phyloP scores from a whole-genome alignment of 2,888 invertebrate species.

The Cryptus armator region DNA sequence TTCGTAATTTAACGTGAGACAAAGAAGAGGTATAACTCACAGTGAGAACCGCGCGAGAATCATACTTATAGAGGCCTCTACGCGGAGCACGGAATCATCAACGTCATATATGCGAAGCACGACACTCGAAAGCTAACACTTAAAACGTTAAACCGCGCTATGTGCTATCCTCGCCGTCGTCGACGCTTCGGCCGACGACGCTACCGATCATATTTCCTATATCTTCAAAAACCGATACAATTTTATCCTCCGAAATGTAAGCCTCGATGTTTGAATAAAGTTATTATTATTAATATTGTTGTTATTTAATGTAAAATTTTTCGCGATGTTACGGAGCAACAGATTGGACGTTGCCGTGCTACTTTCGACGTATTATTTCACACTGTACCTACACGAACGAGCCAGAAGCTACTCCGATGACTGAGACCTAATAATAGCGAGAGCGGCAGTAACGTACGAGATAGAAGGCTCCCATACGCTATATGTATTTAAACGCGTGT shows the following conservation, averaged over 20 bases:
- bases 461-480: constrained; percentile 21
- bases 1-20: neutral
- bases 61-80: constrained; percentile 76
- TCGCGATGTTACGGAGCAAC: neutral
- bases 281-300: neutral
- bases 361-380: constrained; percentile 67
- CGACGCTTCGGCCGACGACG: constrained; percentile 19
- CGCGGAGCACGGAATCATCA: constrained; percentile 43
- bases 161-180: constrained; percentile 21
- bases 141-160: constrained; percentile 25
- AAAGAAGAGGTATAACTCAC: constrained; percentile 75
- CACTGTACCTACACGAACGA: constrained; percentile 60
- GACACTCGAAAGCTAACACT: constrained; percentile 8
- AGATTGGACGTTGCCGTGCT: constrained; percentile 46
- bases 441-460: constrained; percentile 67
- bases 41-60: constrained; percentile 79
- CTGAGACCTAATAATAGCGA: constrained; percentile 83
- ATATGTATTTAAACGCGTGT: constrained; percentile 15
- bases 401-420: constrained; percentile 77
- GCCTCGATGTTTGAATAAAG: neutral
- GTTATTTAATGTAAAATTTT: neutral
- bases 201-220: neutral
- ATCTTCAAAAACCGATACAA: neutral
- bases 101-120: constrained; percentile 40
- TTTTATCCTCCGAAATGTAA: neutral